phyloP scores from a whole-genome alignment of 92 coral and sea anemone species.

The Anthopleura xanthogrammica region DNA sequence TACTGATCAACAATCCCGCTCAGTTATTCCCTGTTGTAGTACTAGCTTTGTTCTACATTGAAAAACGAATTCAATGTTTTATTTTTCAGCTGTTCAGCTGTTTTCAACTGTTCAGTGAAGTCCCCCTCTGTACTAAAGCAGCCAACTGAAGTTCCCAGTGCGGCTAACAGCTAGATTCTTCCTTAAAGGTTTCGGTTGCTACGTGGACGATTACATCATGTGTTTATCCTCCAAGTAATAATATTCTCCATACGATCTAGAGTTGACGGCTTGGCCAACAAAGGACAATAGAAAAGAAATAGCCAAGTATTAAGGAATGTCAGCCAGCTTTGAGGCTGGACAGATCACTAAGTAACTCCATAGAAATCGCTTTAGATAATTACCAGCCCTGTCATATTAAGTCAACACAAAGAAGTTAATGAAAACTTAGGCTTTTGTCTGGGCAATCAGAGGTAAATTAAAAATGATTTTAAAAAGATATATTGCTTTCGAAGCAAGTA shows the following conservation, averaged over 20 bases:
- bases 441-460: background rate
- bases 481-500: background rate
- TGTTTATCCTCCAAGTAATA: background rate
- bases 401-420: background rate
- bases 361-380: background rate
- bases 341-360: background rate
- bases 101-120: background rate
- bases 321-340: background rate
- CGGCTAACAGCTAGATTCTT: background rate
- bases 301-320: background rate
- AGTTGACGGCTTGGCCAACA: background rate
- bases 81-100: no score
- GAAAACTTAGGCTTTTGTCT: constrained; percentile 9
- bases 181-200: background rate
- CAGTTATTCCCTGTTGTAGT: background rate
- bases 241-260: background rate
- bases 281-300: background rate
- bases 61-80: no score
- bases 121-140: background rate
- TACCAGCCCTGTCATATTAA: background rate
- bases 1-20: background rate
- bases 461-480: background rate
- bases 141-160: background rate
- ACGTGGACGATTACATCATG: background rate
- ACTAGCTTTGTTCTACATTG: background rate